Conservation (phyloP, 2,113 vertebrate species). For the Alosa alosa region DNA sequence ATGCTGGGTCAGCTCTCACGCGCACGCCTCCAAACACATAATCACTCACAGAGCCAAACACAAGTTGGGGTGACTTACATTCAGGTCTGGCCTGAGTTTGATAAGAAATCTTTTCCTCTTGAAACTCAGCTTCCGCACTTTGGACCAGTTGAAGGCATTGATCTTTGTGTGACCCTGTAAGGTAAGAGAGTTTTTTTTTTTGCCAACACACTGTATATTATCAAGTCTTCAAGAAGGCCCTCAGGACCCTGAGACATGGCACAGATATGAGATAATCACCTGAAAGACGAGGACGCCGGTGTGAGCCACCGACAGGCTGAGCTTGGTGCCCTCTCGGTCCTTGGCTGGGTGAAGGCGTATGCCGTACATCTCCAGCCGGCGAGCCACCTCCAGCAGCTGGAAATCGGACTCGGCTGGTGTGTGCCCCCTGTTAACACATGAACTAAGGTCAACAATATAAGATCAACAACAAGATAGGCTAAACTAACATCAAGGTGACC, state of each 20-base stretch:
- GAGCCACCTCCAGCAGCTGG: conserved; percentile 91
- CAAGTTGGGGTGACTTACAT: conserved; percentile 76
- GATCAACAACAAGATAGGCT: no score
- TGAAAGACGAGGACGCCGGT: conserved; percentile 95
- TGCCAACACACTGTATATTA: background rate
- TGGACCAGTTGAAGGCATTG: conserved; percentile 98
- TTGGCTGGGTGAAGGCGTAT: conserved; percentile 91
- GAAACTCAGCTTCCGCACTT: conserved; percentile 97
- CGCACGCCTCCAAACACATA: background rate
- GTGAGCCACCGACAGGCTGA: conserved; percentile 90
- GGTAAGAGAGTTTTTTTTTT: conserved; percentile 19
- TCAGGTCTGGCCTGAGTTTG: conserved; percentile 89
- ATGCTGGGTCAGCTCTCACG: background rate
- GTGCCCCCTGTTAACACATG: conserved; percentile 78
- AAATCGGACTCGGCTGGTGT: conserved; percentile 95
- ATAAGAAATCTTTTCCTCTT: conserved; percentile 97
- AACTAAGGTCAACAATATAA: conserved; percentile 1
- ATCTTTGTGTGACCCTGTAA: conserved; percentile 90
- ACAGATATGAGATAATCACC: conserved; percentile 65
- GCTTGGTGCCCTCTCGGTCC: conserved; percentile 90
- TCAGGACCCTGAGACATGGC: background rate
- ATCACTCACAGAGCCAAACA: background rate
- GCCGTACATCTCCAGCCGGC: conserved; percentile 92
- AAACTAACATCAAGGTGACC: no score
- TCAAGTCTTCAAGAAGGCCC: background rate